A percentile compares a stretch with the other conserved stretches of the same genome.
phyloP scores from a whole-genome alignment of 2,113 vertebrate species.

The Nesoenas mayeri region DNA sequence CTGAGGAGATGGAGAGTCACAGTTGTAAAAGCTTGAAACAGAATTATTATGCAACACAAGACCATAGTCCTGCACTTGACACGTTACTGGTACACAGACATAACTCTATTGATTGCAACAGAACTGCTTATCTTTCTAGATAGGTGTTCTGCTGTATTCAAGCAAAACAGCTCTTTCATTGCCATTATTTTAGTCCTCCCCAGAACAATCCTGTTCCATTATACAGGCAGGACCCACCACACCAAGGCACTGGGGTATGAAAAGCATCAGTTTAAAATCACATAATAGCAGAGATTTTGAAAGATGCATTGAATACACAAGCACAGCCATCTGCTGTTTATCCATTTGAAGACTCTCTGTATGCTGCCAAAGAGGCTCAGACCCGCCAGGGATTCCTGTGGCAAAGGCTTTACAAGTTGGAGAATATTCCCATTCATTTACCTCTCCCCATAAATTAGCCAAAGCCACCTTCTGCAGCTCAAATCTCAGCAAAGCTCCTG shows the following conservation, averaged over 20 bases:
- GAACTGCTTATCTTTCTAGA: neutral
- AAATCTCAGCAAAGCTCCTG: neutral
- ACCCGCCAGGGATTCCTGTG: neutral
- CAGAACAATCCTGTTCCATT: neutral
- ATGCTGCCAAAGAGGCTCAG: neutral
- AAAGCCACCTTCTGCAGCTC: neutral
- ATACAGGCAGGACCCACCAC: neutral
- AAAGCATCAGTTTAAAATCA: neutral
- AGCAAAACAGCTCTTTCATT: neutral
- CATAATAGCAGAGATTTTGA: neutral
- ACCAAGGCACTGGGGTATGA: accelerated
- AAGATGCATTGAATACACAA: neutral
- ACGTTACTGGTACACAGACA: neutral
- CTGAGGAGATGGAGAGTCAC: neutral
- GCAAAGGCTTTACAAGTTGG: neutral
- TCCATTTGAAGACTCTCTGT: neutral
- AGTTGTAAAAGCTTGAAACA: neutral
- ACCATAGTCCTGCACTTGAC: too few relatives aligned
- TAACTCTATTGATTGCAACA: neutral
- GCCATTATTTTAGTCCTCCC: neutral
- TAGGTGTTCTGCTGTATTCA: neutral
- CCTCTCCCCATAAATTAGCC: neutral
- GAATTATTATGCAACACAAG: neutral
- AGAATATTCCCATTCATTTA: conserved; percentile 27
- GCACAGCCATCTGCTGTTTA: neutral